Conservation (phyloP, 2,888 invertebrate species). For the Stictocephala bisonia region DNA sequence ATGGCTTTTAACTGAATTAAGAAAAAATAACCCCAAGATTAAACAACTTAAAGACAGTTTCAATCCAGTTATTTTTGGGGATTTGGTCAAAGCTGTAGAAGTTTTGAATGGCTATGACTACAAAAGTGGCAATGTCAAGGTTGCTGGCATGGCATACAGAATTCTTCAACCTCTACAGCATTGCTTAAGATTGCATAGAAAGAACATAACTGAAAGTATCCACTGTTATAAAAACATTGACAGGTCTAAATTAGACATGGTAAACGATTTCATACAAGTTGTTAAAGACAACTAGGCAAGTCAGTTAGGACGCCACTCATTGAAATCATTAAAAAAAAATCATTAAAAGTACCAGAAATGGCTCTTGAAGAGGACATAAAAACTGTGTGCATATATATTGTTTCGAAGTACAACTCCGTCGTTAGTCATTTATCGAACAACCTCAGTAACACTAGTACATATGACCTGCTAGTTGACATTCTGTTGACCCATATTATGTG, state of each 20-base stretch:
- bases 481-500: slow-evolving; percentile 2
- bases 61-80: background rate
- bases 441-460: background rate
- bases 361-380: background rate
- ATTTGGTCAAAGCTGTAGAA: background rate
- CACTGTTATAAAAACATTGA: background rate
- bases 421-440: no score
- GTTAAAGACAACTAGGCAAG: background rate
- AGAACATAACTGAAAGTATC: background rate
- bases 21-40: background rate
- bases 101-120: background rate
- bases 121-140: background rate
- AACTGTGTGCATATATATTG: background rate
- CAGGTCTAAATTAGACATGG: background rate
- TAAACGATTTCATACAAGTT: background rate
- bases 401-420: background rate
- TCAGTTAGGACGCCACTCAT: background rate
- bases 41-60: background rate
- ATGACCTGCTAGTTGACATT: background rate
- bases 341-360: background rate
- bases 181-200: background rate
- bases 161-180: background rate
- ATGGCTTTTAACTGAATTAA: background rate
- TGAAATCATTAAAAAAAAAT: background rate
- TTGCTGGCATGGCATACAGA: background rate